phyloP scores from a whole-genome alignment of 1,140 invertebrate species.

The Arctopsyche grandis region DNA sequence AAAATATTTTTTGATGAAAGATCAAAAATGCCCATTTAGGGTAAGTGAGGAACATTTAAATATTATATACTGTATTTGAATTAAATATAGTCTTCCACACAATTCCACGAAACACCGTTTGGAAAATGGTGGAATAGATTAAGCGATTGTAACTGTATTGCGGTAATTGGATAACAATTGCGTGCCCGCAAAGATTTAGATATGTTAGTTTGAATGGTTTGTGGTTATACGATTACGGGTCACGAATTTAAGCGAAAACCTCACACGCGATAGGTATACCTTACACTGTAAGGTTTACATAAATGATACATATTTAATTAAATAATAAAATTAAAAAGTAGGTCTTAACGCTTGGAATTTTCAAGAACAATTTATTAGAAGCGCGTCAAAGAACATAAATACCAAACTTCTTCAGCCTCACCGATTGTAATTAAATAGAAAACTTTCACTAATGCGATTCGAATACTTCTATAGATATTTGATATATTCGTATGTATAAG shows the following conservation, averaged over 20 bases:
- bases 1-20: too few relatives aligned
- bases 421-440: constrained; percentile 7
- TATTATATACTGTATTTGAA: too few relatives aligned
- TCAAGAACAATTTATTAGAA: too few relatives aligned
- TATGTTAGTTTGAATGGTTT: background rate
- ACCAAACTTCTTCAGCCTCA: background rate
- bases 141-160: background rate
- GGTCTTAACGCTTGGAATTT: background rate
- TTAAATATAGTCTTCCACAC: too few relatives aligned
- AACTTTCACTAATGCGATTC: background rate
- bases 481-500: too few relatives aligned
- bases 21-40: too few relatives aligned
- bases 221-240: constrained; percentile 8
- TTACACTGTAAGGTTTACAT: background rate
- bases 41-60: too few relatives aligned
- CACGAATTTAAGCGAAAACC: background rate
- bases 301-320: background rate
- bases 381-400: background rate
- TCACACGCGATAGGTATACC: too few relatives aligned
- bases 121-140: background rate
- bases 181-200: constrained; percentile 6
- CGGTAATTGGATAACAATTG: constrained; percentile 4
- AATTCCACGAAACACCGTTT: background rate
- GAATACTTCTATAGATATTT: background rate
- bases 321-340: background rate